phyloP scores from a whole-genome alignment of 2,113 vertebrate genomes.

The Pelvicachromis taeniatus region DNA sequence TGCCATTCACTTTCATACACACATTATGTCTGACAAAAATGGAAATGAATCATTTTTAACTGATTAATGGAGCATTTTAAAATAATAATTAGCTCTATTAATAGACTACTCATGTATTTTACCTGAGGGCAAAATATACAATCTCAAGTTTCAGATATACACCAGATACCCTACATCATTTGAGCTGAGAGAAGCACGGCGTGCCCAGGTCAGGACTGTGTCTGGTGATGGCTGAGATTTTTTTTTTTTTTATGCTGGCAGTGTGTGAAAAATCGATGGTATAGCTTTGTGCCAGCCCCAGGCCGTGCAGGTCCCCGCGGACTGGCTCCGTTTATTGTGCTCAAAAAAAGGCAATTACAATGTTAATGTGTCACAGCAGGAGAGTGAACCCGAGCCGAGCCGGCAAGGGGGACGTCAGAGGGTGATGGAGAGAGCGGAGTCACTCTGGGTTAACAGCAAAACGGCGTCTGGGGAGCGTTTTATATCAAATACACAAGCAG shows the following conservation, averaged over 20 bases:
- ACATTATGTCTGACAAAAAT: not conserved
- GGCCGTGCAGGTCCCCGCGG: slow-evolving; percentile 59
- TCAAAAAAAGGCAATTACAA: slow-evolving; percentile 88
- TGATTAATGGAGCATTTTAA: not conserved
- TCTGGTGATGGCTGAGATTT: slow-evolving; percentile 37
- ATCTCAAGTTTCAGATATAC: not conserved
- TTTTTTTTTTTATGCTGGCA: slow-evolving; percentile 27
- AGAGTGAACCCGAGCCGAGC: slow-evolving; percentile 17
- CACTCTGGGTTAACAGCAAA: slow-evolving; percentile 77
- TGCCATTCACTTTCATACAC: not conserved
- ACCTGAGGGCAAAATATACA: not conserved
- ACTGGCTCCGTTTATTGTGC: slow-evolving; percentile 57
- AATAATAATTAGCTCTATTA: slow-evolving; percentile 20
- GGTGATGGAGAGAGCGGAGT: slow-evolving; percentile 62
- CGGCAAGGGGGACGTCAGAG: slow-evolving; percentile 26
- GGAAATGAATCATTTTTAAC: not conserved
- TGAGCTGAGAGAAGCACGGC: not conserved
- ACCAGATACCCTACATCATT: slow-evolving; percentile 2
- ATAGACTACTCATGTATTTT: not conserved
- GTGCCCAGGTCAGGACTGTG: slow-evolving; percentile 36
- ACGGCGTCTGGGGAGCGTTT: slow-evolving; percentile 71
- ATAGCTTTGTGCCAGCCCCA: slow-evolving; percentile 58
- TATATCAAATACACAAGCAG: slow-evolving; percentile 14
- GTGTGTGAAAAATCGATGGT: slow-evolving; percentile 77
- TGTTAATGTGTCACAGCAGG: slow-evolving; percentile 88